Conservation (phyloP, 2,888 invertebrate species). For the Meiosimyza decipiens region DNA sequence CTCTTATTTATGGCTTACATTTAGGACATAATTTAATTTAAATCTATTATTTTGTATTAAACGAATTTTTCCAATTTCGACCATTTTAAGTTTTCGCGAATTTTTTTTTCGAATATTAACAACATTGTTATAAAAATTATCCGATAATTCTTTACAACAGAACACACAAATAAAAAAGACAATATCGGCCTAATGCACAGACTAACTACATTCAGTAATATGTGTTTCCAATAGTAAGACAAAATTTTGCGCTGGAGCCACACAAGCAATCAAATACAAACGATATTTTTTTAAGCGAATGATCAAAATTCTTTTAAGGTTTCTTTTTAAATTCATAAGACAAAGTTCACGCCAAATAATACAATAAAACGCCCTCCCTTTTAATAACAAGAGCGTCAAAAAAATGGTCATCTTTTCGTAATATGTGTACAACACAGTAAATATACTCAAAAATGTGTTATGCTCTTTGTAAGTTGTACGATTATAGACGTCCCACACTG, state of each 20-base stretch:
- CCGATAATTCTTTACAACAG: conserved; percentile 6
- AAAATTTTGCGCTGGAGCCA: conserved; percentile 37
- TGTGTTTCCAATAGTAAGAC: conserved; percentile 29
- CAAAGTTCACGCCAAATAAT: not conserved
- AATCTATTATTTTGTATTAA: conserved; percentile 5
- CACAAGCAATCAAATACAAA: conserved; percentile 24
- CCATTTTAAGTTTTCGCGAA: conserved; percentile 31
- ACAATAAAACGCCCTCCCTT: not conserved
- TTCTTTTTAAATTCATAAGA: not conserved
- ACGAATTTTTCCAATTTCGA: conserved; percentile 36
- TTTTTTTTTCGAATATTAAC: not conserved
- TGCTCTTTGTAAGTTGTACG: not conserved
- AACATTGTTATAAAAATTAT: not conserved
- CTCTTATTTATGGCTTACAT: conserved; percentile 24
- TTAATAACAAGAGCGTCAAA: not conserved
- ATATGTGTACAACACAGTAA: not conserved
- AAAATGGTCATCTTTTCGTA: too few relatives aligned
- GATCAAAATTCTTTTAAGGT: too few relatives aligned
- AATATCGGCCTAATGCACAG: not conserved
- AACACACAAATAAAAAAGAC: not conserved
- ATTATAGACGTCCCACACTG: conserved; percentile 70
- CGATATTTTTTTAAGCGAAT: too few relatives aligned
- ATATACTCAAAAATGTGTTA: not conserved
- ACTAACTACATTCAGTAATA: not conserved
- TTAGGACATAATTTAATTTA: not conserved